A percentile compares a stretch with the other conserved stretches of the same genome.
Conservation (phyloP, 2,113 vertebrate genomes). For the Anarrhichthys ocellatus region DNA sequence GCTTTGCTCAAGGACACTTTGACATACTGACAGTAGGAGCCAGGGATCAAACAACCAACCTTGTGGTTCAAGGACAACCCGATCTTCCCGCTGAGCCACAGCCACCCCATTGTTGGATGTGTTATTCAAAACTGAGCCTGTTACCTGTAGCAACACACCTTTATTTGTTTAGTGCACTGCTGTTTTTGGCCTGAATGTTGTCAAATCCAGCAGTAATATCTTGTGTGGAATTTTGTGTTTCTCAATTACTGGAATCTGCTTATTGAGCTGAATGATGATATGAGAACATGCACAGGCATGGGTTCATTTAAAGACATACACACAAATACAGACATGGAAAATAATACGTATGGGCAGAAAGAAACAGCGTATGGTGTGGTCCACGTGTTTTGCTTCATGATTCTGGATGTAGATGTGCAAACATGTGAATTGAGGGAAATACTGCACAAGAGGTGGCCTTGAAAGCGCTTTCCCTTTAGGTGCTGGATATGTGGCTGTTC, state of each 20-base stretch:
- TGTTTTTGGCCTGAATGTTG: background rate
- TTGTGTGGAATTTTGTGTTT: background rate
- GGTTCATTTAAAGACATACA: background rate
- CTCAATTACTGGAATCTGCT: background rate
- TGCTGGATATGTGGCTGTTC: conserved; percentile 48
- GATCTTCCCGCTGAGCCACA: background rate
- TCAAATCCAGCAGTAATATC: background rate
- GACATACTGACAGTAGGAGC: background rate
- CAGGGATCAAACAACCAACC: background rate
- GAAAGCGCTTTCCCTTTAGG: conserved; percentile 31
- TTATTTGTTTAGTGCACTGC: background rate
- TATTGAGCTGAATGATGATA: background rate
- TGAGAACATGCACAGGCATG: background rate
- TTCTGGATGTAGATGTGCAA: conserved; percentile 9
- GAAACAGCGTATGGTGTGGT: conserved; percentile 20
- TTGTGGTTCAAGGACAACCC: background rate
- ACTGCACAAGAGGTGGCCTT: conserved; percentile 16
- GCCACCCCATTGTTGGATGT: no score
- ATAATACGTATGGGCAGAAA: background rate
- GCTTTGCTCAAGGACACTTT: background rate
- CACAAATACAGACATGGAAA: background rate
- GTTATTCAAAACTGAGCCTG: background rate
- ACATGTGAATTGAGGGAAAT: conserved; percentile 10
- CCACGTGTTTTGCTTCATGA: conserved; percentile 39
- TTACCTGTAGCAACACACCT: background rate